A percentile compares a stretch with the other conserved stretches of the same genome.
Conservation (phyloP, 35 echinoderm and acorn worm species). For the Anneissia japonica region DNA sequence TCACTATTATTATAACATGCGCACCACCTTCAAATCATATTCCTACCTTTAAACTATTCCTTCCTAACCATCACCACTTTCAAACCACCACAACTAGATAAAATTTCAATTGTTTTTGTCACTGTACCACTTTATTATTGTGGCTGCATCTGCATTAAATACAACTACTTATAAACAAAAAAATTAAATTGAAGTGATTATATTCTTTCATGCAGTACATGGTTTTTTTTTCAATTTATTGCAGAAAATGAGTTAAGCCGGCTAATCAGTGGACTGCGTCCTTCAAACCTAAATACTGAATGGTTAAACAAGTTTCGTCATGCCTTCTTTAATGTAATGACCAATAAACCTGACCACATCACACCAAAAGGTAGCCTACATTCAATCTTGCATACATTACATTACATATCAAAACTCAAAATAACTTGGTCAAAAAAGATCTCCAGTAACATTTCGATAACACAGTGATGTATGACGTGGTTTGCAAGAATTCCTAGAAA, state of each 20-base stretch:
- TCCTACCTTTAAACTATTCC: no score
- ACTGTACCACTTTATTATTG: no score
- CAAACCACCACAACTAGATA: no score
- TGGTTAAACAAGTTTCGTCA: constrained; percentile 58
- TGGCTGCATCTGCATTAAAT: no score
- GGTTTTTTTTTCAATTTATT: background rate
- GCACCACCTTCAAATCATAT: no score
- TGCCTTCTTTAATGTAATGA: constrained; percentile 39
- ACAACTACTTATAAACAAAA: no score
- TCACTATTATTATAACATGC: no score
- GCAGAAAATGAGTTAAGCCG: constrained; percentile 30
- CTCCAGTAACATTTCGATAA: background rate
- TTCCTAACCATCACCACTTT: no score
- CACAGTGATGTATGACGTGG: background rate
- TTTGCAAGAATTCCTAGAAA: no score
- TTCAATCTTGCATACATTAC: background rate
- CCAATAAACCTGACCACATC: constrained; percentile 23
- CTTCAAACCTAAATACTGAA: background rate
- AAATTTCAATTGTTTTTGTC: no score
- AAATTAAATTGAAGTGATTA: no score
- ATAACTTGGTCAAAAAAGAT: background rate
- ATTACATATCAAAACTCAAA: background rate
- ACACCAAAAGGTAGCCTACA: constrained; percentile 19
- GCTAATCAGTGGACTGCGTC: background rate
- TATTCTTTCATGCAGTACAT: no score